Base-by-base conservation (phyloP, 2,888 invertebrate species). In the Ectobius pallidus region DNA sequence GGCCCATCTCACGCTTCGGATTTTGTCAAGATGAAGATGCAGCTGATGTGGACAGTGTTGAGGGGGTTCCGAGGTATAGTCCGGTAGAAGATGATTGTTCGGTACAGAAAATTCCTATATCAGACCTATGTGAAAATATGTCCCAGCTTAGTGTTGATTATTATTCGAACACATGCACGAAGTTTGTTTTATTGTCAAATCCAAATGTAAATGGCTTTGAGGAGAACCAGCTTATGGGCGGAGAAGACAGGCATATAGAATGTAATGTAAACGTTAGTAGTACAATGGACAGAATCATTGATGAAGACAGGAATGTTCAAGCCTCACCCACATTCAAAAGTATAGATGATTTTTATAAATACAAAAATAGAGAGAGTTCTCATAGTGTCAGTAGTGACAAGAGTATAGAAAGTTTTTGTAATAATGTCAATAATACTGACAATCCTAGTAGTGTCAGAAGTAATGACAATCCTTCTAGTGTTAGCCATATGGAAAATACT, bases 1-100 rank as follows among this genome's bases (percentile, higher is more conserved):
- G 75, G n/a, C 74, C 75, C 1, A 63, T 70, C 11, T 76, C 75
- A 14, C 65, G 75, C 2, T 63, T 74, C 30, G 73, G 18, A 14
- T 76, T 74, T 46, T 52, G 46, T n/a, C 30, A 42, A 14, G 55
- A 58, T 7, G 58, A 58, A n/a, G 30, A 58, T n/a, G 34, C 34
- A 34, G 55, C 16, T 22, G 55, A 55, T 55, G 25, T 30, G 65
- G 46, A 65, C 14, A 65, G 27, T 46, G 58, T 16, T 1, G 58
- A 58, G n/a, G 58, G 58, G 2, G 30, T 14, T 16, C 27, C 44
- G 22, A 65, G 65, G 30, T 25, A 25, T n/a, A 65, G 65, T 25
- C 30, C 65, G 16, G 65, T 65, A 1, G 58, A 58, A 16, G 32
- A 58, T 30, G 25, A 25, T 3, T 52, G 22, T 1, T 3, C 9